These are phyloP conservation scores for Sparidentex hasta DNA, from an alignment of 2,797 vertebrate species.

Conservation along the genomic window DNA sequence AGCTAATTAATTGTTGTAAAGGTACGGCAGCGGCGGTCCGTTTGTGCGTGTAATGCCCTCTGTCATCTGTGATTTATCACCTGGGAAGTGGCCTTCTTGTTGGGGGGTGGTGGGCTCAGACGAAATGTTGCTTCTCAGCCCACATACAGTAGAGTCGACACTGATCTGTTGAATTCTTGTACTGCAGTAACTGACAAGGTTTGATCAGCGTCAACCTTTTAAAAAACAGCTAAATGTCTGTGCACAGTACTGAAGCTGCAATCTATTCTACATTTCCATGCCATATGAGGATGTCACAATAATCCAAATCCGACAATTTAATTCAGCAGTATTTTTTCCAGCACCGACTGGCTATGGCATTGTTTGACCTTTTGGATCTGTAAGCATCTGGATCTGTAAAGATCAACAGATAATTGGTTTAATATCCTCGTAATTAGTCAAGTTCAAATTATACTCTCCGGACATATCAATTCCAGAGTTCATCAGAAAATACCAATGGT, in stretches of 20 bases:
- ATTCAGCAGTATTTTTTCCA: no score
- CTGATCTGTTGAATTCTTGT: conserved; percentile 33
- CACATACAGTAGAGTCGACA: conserved; percentile 20
- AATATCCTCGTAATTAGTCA: no score
- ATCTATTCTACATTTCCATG: background rate
- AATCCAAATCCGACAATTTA: no score
- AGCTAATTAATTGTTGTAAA: conserved; percentile 83
- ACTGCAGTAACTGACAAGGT: conserved; percentile 3
- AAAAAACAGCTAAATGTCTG: background rate
- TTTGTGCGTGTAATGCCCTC: conserved; percentile 81
- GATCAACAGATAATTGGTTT: no score
- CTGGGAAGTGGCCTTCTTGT: conserved; percentile 70
- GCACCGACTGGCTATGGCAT: no score
- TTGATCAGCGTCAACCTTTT: background rate
- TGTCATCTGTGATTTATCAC: conserved; percentile 85
- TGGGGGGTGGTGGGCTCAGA: conserved; percentile 7
- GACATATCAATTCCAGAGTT: no score
- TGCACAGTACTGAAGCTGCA: background rate
- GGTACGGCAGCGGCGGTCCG: conserved; percentile 67
- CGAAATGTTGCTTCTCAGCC: conserved; percentile 24
- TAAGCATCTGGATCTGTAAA: no score
- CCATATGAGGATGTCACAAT: background rate
- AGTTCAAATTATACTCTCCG: no score
- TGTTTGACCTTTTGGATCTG: no score
- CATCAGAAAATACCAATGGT: no score